phyloP scores from a whole-genome alignment of 2,797 vertebrate species.

The Dipus sagitta region DNA sequence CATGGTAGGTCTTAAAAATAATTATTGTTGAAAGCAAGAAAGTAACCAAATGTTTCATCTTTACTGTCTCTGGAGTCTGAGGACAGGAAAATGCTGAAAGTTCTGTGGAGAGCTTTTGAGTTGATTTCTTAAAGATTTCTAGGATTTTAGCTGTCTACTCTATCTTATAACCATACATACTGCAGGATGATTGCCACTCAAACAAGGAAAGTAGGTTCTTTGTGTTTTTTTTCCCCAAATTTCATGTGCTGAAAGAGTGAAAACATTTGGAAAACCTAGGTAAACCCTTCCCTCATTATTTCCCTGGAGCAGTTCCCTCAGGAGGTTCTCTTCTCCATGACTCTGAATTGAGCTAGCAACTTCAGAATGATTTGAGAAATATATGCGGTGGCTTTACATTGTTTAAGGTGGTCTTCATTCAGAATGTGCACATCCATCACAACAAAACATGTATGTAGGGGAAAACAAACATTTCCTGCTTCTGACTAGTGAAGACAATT shows the following conservation, averaged over 20 bases:
- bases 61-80: not conserved
- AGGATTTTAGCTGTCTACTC: not conserved
- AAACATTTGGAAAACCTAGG: not conserved
- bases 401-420: not conserved
- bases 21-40: not conserved
- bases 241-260: not conserved
- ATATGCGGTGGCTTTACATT: not conserved
- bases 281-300: accelerated
- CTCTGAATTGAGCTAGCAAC: not conserved
- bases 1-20: not conserved
- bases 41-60: not conserved
- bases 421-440: not conserved
- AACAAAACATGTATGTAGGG: not conserved
- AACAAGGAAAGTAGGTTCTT: not conserved
- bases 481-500: not conserved
- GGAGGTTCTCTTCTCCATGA: accelerated
- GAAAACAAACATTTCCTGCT: not conserved
- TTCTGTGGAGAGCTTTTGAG: accelerated
- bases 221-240: not conserved
- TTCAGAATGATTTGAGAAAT: accelerated
- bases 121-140: not conserved
- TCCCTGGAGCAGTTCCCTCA: accelerated
- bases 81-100: not conserved
- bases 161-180: not conserved
- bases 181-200: not conserved